Conservation (phyloP, 1,140 invertebrate species). For the Aphelenchoides avenae region DNA sequence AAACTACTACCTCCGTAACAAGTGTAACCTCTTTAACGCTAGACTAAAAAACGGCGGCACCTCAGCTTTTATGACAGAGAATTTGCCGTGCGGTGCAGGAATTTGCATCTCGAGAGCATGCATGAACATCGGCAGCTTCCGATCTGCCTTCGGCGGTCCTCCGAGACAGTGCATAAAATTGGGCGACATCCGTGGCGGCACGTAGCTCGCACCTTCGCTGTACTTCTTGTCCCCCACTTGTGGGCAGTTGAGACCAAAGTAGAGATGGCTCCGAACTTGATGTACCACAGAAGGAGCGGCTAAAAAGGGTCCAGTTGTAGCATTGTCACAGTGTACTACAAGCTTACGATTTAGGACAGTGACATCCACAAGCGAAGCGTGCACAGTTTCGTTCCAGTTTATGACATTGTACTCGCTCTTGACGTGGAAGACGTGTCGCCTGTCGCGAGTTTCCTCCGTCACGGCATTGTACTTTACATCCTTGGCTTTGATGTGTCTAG, state of each 20-base stretch:
- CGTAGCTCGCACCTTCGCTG: neutral
- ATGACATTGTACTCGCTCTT: too few species aligned
- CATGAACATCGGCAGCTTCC: constrained; percentile 26
- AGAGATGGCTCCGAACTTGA: too few species aligned
- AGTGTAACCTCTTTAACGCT: constrained; percentile 10
- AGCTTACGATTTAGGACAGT: too few species aligned
- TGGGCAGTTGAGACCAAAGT: constrained; percentile 4
- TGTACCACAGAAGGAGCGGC: too few species aligned
- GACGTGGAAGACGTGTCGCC: too few species aligned
- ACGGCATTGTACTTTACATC: too few species aligned
- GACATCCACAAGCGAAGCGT: too few species aligned
- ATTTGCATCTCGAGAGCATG: constrained; percentile 17
- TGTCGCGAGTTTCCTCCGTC: too few species aligned
- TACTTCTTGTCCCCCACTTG: constrained; percentile 16
- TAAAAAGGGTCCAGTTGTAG: too few species aligned
- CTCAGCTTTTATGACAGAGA: constrained; percentile 19
- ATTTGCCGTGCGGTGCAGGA: constrained; percentile 1
- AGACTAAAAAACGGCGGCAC: constrained; percentile 16
- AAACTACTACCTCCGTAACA: neutral
- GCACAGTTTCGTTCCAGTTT: too few species aligned
- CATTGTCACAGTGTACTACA: too few species aligned
- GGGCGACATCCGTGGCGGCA: neutral
- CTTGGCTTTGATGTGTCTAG: too few species aligned
- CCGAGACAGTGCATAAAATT: neutral
- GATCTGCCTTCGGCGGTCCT: neutral